Percentiles rank a stretch among this genome's conserved stretches.
Conservation (phyloP, 2,888 invertebrate genomes). For the Melipona bicolor region DNA sequence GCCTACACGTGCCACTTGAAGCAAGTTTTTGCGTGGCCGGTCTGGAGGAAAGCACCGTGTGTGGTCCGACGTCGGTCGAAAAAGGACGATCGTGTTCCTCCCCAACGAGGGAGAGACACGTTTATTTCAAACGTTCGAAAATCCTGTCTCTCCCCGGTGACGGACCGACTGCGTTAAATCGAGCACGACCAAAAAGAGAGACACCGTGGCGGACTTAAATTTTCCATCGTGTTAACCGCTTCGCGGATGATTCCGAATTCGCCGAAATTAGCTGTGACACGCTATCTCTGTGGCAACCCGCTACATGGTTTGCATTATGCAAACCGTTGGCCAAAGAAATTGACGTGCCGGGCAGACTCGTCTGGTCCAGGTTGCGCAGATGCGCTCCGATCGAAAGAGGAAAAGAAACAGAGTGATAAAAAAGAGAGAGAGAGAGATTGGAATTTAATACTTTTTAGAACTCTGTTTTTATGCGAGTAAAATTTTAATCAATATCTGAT, state of each 20-base stretch:
- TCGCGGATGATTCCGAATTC: slow-evolving; percentile 65
- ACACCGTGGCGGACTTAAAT: slow-evolving; percentile 71
- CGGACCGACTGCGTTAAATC: slow-evolving; percentile 70
- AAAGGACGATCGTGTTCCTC: slow-evolving; percentile 50
- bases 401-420: not conserved
- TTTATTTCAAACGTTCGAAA: slow-evolving; percentile 56
- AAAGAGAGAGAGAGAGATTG: not conserved
- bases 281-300: slow-evolving; percentile 33
- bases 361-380: slow-evolving; percentile 28
- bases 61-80: slow-evolving; percentile 56
- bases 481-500: too few relatives aligned
- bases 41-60: slow-evolving; percentile 47
- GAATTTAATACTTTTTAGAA: too few relatives aligned
- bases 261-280: slow-evolving; percentile 67
- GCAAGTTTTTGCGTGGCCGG: slow-evolving; percentile 38
- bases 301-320: slow-evolving; percentile 57
- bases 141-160: slow-evolving; percentile 26
- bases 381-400: not conserved
- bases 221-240: slow-evolving; percentile 74
- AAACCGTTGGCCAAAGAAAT: slow-evolving; percentile 50
- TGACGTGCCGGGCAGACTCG: slow-evolving; percentile 47
- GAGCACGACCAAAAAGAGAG: slow-evolving; percentile 64
- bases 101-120: slow-evolving; percentile 18
- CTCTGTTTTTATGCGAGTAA: too few relatives aligned
- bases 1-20: slow-evolving; percentile 46